Evolutionary conservation across 2,888 invertebrate genomes (phyloP).

Genomic region (Zygaena filipendulae): DNA sequence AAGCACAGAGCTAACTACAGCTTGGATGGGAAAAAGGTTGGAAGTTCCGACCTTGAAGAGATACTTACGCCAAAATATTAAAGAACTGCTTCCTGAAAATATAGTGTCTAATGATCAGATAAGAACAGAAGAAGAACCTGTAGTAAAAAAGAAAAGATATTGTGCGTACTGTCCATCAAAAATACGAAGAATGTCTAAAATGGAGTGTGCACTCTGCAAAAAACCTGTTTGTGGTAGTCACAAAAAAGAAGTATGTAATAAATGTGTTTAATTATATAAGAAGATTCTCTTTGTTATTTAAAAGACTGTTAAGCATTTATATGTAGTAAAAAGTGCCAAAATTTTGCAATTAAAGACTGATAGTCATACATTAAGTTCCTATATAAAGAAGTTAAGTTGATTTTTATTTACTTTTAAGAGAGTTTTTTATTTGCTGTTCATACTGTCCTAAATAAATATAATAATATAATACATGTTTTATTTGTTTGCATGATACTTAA

Average conservation of each 20-base stretch:
- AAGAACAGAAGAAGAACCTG: slow-evolving; percentile 11
- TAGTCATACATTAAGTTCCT: too few relatives aligned
- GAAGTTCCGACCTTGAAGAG: slow-evolving; percentile 7
- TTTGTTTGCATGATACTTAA: too few relatives aligned
- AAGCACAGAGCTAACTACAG: slow-evolving; percentile 3
- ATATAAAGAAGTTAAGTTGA: too few relatives aligned
- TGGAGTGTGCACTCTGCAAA: slow-evolving; percentile 10
- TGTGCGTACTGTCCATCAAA: slow-evolving; percentile 11
- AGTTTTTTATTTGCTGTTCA: too few relatives aligned
- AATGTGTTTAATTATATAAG: too few relatives aligned
- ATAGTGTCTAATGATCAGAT: slow-evolving; percentile 4
- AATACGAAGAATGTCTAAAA: slow-evolving; percentile 11
- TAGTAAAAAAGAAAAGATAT: slow-evolving; percentile 9
- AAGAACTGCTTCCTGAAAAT: slow-evolving; percentile 6
- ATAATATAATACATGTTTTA: too few relatives aligned
- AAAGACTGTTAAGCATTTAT: too few relatives aligned
- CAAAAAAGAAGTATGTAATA: slow-evolving; percentile 12
- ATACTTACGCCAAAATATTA: slow-evolving; percentile 9
- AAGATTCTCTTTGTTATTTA: too few relatives aligned
- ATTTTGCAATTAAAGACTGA: too few relatives aligned
- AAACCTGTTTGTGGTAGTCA: slow-evolving; percentile 13
- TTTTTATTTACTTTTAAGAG: too few relatives aligned
- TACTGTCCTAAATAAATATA: too few relatives aligned
- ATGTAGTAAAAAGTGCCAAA: background rate
- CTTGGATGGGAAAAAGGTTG: slow-evolving; percentile 9